phyloP scores from a whole-genome alignment of 1,140 invertebrate genomes.

The Cecropterus lyciades region DNA sequence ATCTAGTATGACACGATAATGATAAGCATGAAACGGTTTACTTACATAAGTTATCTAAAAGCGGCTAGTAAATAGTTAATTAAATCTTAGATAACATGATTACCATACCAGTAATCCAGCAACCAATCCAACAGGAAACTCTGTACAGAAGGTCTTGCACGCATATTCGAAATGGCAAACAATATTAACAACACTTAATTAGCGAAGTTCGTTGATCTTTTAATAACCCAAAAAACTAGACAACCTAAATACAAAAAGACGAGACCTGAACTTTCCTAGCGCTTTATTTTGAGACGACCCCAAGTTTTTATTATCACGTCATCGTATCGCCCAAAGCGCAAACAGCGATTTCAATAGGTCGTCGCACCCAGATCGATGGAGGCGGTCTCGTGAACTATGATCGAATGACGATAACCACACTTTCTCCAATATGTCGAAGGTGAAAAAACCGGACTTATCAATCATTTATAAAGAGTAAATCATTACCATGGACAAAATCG shows the following conservation, averaged over 20 bases:
- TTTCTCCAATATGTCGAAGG: conserved; percentile 63
- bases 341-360: conserved; percentile 41
- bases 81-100: conserved; percentile 12
- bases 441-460: conserved; percentile 61
- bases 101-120: conserved; percentile 4
- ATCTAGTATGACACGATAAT: neutral
- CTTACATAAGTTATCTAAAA: conserved; percentile 22
- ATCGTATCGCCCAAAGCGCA: conserved; percentile 12
- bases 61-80: conserved; percentile 7
- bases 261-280: conserved; percentile 12
- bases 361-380: conserved; percentile 51
- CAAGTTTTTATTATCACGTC: conserved; percentile 16
- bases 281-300: conserved; percentile 5
- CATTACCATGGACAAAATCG: conserved; percentile 45
- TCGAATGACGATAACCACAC: conserved; percentile 52
- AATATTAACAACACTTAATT: neutral
- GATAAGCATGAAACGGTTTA: conserved; percentile 15
- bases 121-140: neutral
- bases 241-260: conserved; percentile 15
- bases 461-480: conserved; percentile 58
- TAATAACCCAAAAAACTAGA: conserved; percentile 9
- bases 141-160: neutral
- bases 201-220: conserved; percentile 1
- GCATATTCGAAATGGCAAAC: neutral
- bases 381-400: conserved; percentile 56